Conservation (phyloP, 2,888 invertebrate genomes). For the Colletes collaris region DNA sequence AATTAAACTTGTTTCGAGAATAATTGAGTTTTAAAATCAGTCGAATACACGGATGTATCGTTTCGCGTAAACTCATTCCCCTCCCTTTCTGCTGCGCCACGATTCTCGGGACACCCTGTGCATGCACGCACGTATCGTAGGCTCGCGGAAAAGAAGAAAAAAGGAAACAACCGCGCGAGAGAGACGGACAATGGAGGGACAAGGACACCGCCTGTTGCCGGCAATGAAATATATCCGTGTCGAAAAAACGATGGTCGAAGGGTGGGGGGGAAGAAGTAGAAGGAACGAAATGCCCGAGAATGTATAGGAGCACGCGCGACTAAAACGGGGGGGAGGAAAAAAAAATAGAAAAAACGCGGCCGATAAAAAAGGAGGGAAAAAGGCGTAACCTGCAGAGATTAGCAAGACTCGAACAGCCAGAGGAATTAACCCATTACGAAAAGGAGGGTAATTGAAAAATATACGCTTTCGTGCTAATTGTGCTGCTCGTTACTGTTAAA, state of each 20-base stretch:
- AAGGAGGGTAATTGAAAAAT: conserved; percentile 40
- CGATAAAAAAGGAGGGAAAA: conserved; percentile 14
- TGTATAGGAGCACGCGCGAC: conserved; percentile 12
- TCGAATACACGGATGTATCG: no score
- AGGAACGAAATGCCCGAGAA: conserved; percentile 23
- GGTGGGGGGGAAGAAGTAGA: background rate
- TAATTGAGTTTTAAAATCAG: no score
- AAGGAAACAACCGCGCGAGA: background rate
- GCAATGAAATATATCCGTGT: conserved; percentile 43
- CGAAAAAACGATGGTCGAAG: conserved; percentile 16
- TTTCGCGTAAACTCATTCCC: no score
- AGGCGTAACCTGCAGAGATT: conserved; percentile 23
- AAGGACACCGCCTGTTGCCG: conserved; percentile 31
- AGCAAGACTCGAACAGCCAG: conserved; percentile 19
- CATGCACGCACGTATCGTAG: conserved; percentile 14
- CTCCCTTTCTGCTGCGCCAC: no score
- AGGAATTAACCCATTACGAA: conserved; percentile 40
- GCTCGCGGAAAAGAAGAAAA: conserved; percentile 12
- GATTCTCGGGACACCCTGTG: background rate
- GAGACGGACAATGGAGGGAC: conserved; percentile 19
- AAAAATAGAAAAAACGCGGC: background rate
- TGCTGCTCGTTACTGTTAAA: conserved; percentile 4
- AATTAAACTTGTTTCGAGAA: no score
- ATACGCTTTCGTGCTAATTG: conserved; percentile 34
- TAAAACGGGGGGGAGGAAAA: background rate